phyloP scores from a whole-genome alignment of 1,140 invertebrate genomes.

The Papilio glaucus region DNA sequence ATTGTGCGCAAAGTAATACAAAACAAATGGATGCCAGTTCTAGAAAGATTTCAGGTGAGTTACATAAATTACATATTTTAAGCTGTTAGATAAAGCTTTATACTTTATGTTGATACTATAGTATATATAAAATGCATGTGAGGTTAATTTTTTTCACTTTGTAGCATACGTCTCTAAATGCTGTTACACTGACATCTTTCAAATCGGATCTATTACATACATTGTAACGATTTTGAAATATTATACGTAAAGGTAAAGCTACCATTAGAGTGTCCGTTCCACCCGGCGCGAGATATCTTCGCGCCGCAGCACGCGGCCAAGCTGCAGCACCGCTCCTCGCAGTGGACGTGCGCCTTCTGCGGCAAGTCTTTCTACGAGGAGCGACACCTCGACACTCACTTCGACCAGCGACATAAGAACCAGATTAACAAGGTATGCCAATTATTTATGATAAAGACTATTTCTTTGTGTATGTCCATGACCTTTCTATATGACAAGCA shows the following conservation, averaged over 20 bases:
- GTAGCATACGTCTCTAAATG: neutral
- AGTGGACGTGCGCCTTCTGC: constrained; percentile 96
- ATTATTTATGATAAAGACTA: constrained; percentile 35
- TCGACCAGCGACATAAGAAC: constrained; percentile 94
- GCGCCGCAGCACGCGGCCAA: constrained; percentile 92
- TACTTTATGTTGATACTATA: neutral
- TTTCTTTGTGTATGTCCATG: no score
- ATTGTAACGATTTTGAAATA: no score
- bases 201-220: no score
- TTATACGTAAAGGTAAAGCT: constrained; percentile 83
- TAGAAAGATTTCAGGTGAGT: constrained; percentile 90
- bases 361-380: constrained; percentile 96
- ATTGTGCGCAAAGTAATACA: constrained; percentile 94
- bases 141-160: neutral
- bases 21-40: constrained; percentile 95
- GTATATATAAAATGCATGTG: neutral
- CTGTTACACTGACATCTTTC: no score
- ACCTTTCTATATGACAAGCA: no score
- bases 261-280: constrained; percentile 95
- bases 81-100: neutral
- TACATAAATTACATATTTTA: constrained; percentile 12
- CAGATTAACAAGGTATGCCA: constrained; percentile 91
- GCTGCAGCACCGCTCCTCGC: constrained; percentile 91
- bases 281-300: constrained; percentile 93
- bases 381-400: constrained; percentile 93